Evolutionary conservation across 2,797 vertebrate genomes (phyloP).

Genomic region (Eulemur mongoz): DNA sequence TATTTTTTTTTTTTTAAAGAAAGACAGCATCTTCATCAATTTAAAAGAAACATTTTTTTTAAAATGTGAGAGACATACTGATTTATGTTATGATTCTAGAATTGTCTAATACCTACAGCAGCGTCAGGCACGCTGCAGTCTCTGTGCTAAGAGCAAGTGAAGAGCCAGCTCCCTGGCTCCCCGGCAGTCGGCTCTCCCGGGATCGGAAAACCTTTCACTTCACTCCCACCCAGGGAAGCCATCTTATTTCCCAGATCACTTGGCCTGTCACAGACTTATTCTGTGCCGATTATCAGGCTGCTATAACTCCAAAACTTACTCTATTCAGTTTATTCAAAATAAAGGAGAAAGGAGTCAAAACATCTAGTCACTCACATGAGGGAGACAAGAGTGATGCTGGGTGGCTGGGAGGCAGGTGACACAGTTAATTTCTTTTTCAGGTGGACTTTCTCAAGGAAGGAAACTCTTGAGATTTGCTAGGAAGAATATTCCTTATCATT

Average conservation of each 20-base stretch:
- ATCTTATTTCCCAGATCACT: background rate
- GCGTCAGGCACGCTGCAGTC: slow-evolving; percentile 76
- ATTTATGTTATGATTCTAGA: slow-evolving; percentile 81
- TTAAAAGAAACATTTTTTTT: slow-evolving; percentile 76
- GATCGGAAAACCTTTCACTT: background rate
- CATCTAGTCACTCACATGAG: background rate
- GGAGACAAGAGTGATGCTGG: accelerated
- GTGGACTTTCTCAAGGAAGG: background rate
- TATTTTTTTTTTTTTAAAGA: slow-evolving; percentile 60
- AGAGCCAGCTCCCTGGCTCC: background rate
- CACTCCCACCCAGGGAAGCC: accelerated
- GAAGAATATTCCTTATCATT: background rate
- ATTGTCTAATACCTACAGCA: slow-evolving; percentile 64
- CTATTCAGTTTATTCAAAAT: background rate
- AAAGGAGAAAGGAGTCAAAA: background rate
- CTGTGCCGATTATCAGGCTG: background rate
- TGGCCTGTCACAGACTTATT: background rate
- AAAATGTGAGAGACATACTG: slow-evolving; percentile 76
- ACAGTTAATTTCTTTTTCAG: background rate
- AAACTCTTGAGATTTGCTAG: background rate
- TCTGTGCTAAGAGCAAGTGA: slow-evolving; percentile 5
- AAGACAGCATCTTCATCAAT: slow-evolving; percentile 71
- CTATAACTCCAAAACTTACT: background rate
- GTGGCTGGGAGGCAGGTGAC: accelerated
- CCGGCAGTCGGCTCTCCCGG: too few relatives aligned